Conservation (phyloP, 2,113 vertebrate genomes). For the Chrysochloris asiatica region DNA sequence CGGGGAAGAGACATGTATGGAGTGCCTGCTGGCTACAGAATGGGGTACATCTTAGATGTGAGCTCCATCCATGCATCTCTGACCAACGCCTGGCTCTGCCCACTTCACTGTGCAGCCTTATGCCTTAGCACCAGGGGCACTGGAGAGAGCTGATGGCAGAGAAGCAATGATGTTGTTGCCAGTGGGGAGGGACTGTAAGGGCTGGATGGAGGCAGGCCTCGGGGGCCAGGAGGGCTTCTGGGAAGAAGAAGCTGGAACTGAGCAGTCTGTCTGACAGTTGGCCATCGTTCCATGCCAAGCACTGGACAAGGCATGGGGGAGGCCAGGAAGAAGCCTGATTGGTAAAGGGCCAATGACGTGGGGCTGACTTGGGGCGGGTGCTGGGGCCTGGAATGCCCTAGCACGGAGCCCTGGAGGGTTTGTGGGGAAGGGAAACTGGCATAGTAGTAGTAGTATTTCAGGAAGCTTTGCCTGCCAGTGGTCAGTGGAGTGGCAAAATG, state of each 20-base stretch:
- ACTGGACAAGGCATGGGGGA: neutral
- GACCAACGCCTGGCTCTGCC: neutral
- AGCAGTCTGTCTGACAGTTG: neutral
- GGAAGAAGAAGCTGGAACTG: neutral
- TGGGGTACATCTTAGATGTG: neutral
- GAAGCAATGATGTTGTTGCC: neutral
- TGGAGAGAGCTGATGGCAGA: too few relatives aligned
- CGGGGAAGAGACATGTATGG: neutral
- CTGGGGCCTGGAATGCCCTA: too few relatives aligned
- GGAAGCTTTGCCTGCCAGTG: neutral
- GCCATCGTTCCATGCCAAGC: neutral
- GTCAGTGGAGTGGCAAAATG: neutral
- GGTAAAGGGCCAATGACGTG: neutral
- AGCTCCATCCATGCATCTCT: neutral
- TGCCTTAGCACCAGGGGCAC: neutral
- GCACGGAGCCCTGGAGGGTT: neutral
- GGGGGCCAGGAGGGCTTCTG: constrained; percentile 1
- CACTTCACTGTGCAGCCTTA: neutral
- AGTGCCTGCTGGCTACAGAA: neutral
- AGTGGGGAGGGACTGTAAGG: neutral
- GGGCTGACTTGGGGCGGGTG: too few relatives aligned
- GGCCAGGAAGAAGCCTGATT: neutral
- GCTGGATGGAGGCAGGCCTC: neutral
- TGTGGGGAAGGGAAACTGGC: neutral
- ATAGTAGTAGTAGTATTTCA: neutral